Base-by-base conservation (phyloP, 2,113 vertebrate genomes). In the Gracilinanus agilis region DNA sequence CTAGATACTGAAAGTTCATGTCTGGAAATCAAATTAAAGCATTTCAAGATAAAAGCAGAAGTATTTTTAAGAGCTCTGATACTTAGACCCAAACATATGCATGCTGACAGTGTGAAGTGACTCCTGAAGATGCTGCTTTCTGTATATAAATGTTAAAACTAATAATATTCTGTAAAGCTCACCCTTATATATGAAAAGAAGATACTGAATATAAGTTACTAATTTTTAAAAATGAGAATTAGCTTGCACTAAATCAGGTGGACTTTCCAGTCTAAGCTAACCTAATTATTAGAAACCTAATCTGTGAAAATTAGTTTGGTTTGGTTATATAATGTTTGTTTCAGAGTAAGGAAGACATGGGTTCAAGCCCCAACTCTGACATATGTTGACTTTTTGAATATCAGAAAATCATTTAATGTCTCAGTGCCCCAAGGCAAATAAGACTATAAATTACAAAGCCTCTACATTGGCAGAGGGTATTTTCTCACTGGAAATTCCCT, bases 21-120 rank as follows among this genome's bases (percentile, higher is more conserved):
- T 0, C 16, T 93, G 40, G 93, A n/a, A 58, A 91, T 90, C 55
- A 96, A 96, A 94, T 90, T 88, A 44, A 91, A 93, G 27, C 5
- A 88, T 53, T 96, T 93, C 44, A 89, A 29, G 16, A 49, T 95
- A 29, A 25, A 88, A 89, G 16, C 8, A 91, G 0, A 93, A 95
- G 40, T 53, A 93, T n/a, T 94, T 83, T 93, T 95, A 83, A 75
- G 5, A 61, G 92, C 0, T 0, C 16, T 75, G 94, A 83, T 89
- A 29, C 1, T 55, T 3, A 90, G 53, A 24, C 27, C 24, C 54
- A 29, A 9, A n/a, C 16, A 75, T 34, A 67, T 53, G 1, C 75
- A 92, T 91, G n/a, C 0, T 92, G 40, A 93, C 24, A 13, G 3
- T 93, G 9, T 9, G 5, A 67, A 95, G 1, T 1, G 0, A 44